Percentiles rank a stretch among this genome's conserved stretches.
Conservation (phyloP, 1,140 invertebrate genomes). For the Gryllus bimaculatus region DNA sequence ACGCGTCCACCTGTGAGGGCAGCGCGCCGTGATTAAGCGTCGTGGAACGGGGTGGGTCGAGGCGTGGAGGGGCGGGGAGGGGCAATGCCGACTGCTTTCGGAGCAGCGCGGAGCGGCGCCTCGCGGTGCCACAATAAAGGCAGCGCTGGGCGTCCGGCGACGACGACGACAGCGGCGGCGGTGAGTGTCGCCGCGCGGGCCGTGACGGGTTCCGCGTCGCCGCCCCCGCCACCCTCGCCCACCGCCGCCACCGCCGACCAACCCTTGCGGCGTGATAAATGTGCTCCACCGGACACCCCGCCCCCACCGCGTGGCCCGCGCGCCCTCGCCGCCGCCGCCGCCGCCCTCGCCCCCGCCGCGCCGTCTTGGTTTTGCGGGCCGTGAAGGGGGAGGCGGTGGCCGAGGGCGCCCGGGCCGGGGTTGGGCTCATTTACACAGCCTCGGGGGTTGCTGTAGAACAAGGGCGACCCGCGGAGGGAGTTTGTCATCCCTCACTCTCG, state of each 20-base stretch:
- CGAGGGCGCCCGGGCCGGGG: too few species aligned
- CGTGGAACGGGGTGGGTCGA: too few species aligned
- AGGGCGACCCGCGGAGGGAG: neutral
- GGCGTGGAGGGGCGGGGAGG: too few species aligned
- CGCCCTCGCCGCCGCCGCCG: too few species aligned
- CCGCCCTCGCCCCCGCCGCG: too few species aligned
- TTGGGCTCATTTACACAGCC: conserved; percentile 3
- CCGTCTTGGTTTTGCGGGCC: neutral
- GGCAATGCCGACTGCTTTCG: too few species aligned
- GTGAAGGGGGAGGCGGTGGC: neutral
- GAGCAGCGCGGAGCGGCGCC: too few species aligned
- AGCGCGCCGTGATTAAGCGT: too few species aligned
- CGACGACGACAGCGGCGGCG: too few species aligned
- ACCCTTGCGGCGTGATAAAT: neutral
- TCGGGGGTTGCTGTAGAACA: neutral
- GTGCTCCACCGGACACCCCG: neutral
- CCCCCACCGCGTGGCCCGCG: too few species aligned
- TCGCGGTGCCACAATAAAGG: neutral
- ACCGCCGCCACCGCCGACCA: neutral
- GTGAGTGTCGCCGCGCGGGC: neutral
- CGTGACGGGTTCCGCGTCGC: neutral
- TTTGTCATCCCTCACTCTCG: neutral
- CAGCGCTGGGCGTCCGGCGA: too few species aligned
- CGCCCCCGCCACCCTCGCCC: neutral
- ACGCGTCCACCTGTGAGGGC: too few species aligned